Percentiles rank a stretch among this genome's conserved stretches.
These are phyloP conservation scores for Eilema griseolum DNA, from an alignment of 2,888 invertebrate genomes.

Conservation along the genomic window DNA sequence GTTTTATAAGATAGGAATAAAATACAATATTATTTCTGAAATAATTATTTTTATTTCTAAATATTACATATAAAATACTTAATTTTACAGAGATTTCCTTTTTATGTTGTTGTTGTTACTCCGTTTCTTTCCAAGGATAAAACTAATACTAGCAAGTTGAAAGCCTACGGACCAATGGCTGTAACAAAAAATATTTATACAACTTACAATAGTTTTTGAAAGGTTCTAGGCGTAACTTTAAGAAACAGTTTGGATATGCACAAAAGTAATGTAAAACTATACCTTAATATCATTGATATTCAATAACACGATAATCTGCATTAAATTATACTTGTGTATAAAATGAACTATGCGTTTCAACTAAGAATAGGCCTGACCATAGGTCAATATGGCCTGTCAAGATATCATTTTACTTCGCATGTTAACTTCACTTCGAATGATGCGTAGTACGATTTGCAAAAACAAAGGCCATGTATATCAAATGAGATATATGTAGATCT, in stretches of 20 bases:
- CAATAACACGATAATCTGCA: not conserved
- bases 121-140: constrained; percentile 22
- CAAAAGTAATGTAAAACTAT: not conserved
- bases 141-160: constrained; percentile 34
- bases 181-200: constrained; percentile 4
- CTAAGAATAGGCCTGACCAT: not conserved
- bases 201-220: not conserved
- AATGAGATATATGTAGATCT: too few species aligned
- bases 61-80: constrained; percentile 71
- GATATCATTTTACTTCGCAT: not conserved
- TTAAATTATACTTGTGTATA: not conserved
- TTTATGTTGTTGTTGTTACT: constrained; percentile 26
- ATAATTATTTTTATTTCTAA: constrained; percentile 67
- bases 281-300: not conserved
- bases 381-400: too few species aligned
- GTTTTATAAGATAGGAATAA: constrained; percentile 42
- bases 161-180: constrained; percentile 28
- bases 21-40: constrained; percentile 50
- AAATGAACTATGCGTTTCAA: not conserved
- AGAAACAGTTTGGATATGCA: constrained; percentile 9
- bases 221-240: not conserved
- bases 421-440: not conserved
- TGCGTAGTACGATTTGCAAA: not conserved
- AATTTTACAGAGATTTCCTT: constrained; percentile 52
- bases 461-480: not conserved